Conservation (phyloP, 2,113 vertebrate species). For the Panthera tigris region DNA sequence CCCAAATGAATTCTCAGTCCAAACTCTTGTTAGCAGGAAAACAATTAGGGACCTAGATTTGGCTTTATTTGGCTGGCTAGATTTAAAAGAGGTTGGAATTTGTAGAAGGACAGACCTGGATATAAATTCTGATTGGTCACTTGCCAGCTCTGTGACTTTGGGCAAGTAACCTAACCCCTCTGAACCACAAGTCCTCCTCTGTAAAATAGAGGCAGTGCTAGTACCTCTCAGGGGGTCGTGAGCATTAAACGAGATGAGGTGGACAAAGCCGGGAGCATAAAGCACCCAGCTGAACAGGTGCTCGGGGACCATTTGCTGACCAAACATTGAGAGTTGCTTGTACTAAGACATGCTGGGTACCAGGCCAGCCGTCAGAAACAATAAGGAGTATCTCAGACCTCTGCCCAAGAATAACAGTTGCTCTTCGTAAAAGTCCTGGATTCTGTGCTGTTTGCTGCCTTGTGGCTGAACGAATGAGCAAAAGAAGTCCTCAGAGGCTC, state of each 20-base stretch:
- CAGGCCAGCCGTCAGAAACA: not conserved
- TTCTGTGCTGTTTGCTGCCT: not conserved
- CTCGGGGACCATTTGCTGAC: not conserved
- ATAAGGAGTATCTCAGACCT: not conserved
- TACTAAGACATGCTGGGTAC: not conserved
- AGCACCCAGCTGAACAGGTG: not conserved
- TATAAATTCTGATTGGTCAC: not conserved
- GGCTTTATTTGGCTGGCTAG: not conserved
- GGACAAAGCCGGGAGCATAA: not conserved
- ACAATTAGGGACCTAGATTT: not conserved
- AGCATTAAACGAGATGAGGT: not conserved
- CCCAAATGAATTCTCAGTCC: not conserved
- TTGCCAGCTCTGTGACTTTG: not conserved
- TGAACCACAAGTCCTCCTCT: not conserved
- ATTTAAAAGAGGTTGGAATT: not conserved
- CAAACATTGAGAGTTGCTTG: not conserved
- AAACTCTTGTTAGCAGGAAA: not conserved
- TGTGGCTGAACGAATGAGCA: not conserved
- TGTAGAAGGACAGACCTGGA: not conserved
- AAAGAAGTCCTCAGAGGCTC: not conserved
- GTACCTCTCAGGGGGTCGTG: rapidly evolving
- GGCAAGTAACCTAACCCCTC: not conserved
- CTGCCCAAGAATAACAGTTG: not conserved
- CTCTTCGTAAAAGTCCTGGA: not conserved
- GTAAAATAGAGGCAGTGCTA: not conserved